Conservation (phyloP, 2,888 invertebrate species). For the Ellobium chinense region DNA sequence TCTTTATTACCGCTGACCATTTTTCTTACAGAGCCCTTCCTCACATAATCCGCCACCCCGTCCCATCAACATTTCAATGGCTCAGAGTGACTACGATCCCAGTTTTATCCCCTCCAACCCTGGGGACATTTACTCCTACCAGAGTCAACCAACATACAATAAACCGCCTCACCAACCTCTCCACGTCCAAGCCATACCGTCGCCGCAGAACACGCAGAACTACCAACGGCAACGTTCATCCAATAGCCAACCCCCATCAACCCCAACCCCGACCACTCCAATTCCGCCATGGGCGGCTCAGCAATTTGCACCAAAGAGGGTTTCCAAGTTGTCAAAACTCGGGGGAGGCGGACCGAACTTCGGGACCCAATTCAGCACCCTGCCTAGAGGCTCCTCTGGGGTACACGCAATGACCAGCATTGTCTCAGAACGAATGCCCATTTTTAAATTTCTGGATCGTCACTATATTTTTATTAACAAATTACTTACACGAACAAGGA, state of each 20-base stretch:
- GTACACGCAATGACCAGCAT: slow-evolving; percentile 18
- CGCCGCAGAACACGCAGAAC: slow-evolving; percentile 48
- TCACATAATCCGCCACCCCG: slow-evolving; percentile 4
- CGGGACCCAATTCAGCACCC: slow-evolving; percentile 22
- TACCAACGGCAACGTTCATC: slow-evolving; percentile 41
- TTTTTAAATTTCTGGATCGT: not conserved
- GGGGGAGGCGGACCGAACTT: slow-evolving; percentile 65
- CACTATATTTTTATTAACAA: not conserved
- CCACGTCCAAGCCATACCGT: slow-evolving; percentile 46
- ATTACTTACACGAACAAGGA: not conserved
- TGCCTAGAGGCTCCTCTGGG: slow-evolving; percentile 44
- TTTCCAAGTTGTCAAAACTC: slow-evolving; percentile 63
- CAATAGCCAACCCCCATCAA: slow-evolving; percentile 52
- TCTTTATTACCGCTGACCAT: not conserved
- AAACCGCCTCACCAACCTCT: slow-evolving; percentile 38
- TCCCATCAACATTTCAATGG: slow-evolving; percentile 18
- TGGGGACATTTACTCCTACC: not conserved
- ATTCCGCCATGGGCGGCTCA: slow-evolving; percentile 52
- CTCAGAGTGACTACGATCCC: not conserved
- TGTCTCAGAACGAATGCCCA: not conserved
- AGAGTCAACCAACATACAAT: slow-evolving; percentile 1
- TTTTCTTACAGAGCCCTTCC: slow-evolving; percentile 29
- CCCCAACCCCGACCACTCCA: slow-evolving; percentile 56
- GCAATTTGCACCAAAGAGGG: slow-evolving; percentile 59
- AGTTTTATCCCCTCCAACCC: not conserved